Conservation (phyloP, 2,113 vertebrate genomes). For the Thunnus thynnus region DNA sequence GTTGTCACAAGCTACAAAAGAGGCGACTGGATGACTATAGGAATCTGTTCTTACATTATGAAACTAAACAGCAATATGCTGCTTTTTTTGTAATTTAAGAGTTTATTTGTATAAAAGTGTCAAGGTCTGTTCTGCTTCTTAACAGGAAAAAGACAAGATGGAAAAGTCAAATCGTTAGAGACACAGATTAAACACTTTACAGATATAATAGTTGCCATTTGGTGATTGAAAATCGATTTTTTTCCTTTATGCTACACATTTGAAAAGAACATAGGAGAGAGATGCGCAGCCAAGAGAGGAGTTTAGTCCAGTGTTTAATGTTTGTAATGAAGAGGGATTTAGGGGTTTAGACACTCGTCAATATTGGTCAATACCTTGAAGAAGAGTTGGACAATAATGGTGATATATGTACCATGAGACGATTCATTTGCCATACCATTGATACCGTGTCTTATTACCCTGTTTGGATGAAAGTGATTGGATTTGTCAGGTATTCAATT, state of each 20-base stretch:
- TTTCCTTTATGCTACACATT: not conserved
- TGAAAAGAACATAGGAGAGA: not conserved
- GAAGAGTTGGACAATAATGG: not conserved
- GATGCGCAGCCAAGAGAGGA: slow-evolving; percentile 19
- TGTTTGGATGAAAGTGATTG: too few species aligned
- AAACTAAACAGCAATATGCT: not conserved
- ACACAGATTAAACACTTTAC: not conserved
- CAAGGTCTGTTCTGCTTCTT: slow-evolving; percentile 11
- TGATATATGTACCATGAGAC: not conserved
- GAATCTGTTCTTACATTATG: not conserved
- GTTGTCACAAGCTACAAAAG: not conserved
- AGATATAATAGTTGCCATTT: not conserved
- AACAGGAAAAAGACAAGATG: not conserved
- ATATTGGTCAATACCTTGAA: not conserved
- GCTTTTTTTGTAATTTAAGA: not conserved
- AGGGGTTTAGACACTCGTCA: not conserved
- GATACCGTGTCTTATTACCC: not conserved
- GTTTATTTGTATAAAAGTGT: slow-evolving; percentile 20
- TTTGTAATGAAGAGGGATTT: slow-evolving; percentile 12
- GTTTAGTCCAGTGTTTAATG: slow-evolving; percentile 21
- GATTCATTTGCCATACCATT: not conserved
- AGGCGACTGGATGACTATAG: not conserved
- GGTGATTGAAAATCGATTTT: not conserved
- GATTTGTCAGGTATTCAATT: too few species aligned
- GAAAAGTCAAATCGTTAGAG: not conserved